phyloP scores from a whole-genome alignment of 2,888 invertebrate species.

The Nysson spinosus region DNA sequence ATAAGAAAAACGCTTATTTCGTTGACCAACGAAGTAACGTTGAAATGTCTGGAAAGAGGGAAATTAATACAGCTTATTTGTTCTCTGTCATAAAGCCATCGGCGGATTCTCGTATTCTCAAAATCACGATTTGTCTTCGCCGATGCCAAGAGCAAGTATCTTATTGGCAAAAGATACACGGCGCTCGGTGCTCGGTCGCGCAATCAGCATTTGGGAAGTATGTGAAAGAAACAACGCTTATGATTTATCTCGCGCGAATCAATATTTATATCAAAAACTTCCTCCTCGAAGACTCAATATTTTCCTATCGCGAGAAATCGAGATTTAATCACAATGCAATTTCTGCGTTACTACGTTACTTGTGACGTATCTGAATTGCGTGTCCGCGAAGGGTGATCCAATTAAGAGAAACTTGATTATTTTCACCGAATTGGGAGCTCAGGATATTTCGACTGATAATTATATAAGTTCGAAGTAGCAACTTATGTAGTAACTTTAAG shows the following conservation, averaged over 20 bases:
- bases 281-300: slow-evolving; percentile 6
- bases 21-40: too few species aligned
- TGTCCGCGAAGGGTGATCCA: neutral
- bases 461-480: neutral
- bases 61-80: too few species aligned
- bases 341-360: neutral
- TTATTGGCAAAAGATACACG: neutral
- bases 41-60: too few species aligned
- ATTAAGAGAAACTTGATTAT: neutral
- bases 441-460: neutral
- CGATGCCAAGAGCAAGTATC: slow-evolving; percentile 13
- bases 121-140: slow-evolving; percentile 15
- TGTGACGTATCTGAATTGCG: too few species aligned
- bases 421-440: neutral
- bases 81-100: too few species aligned
- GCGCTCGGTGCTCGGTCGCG: neutral
- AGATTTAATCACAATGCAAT: slow-evolving; percentile 11
- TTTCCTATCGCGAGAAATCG: slow-evolving; percentile 6
- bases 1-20: too few species aligned
- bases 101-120: slow-evolving; percentile 1
- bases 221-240: neutral
- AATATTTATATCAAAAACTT: slow-evolving; percentile 8
- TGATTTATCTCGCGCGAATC: slow-evolving; percentile 28
- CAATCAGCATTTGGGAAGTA: slow-evolving; percentile 15
- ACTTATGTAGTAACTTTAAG: too few species aligned